Evolutionary conservation across 2,888 invertebrate genomes (phyloP), one percentile per base, ranked within the genome.

Genomic region (Mimas tiliae): DNA sequence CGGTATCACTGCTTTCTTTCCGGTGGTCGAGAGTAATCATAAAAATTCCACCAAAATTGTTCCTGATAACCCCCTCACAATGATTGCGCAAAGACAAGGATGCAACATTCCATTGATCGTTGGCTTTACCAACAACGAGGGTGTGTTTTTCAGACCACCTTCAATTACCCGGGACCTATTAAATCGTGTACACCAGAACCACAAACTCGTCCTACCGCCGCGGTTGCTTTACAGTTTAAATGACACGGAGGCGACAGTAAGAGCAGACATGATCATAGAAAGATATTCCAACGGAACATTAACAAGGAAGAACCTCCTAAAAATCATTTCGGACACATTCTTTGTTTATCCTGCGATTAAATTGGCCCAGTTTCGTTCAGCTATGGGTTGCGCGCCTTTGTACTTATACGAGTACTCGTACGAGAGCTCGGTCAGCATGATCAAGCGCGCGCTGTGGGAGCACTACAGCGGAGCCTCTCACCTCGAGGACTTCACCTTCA

Each of bases 351-450:
- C 77, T 9, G 70, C 74, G n/a, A 7, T 77, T 0, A 74, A 70
- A 27, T 16, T 75, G 21, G 74, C 77, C 0, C 64, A 69, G 33
- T 64, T 66, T 67, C 65, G 77, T 14, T 62, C 64, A 6, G 63
- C 66, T 6, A 27, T 63, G 12, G 65, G 65, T 0, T 72, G 70
- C 1, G 86, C 83, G n/a, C 90, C 91, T 0, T 84, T 88, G 0
- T 94, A 87, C 66, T 76, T 93, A 72, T 93, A 93, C 74, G 81
- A 89, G 67, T 94, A 89, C 73, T 81, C 86, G 12, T 94, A 89
- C 64, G 84, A 89, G 48, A 89, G 90, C 1, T 80, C 86, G 1
- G 69, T 89, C 66, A 90, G 90, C 0, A 70, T 89, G 1, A 86
- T 91, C 58, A 92, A 91, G 71, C 78, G 66, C 12, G 71, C 67